A percentile compares a stretch with the other conserved stretches of the same genome.
These are phyloP conservation scores for Champsocephalus gunnari DNA, from an alignment of 2,797 vertebrate genomes.

Conservation along the genomic window DNA sequence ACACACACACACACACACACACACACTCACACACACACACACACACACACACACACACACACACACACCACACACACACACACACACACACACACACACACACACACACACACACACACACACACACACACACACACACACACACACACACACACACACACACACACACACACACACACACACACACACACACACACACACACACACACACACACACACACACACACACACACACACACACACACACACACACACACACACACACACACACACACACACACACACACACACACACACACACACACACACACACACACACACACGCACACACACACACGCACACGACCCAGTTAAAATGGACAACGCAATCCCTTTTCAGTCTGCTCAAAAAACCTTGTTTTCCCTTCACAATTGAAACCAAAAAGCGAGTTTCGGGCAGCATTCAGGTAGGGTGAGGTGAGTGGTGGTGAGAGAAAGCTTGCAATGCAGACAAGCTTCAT, in stretches of 20 bases:
- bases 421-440: slow-evolving; percentile 74
- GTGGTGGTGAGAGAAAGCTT: slow-evolving; percentile 72
- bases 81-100: not conserved
- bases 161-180: not conserved
- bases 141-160: slow-evolving; percentile 20
- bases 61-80: slow-evolving; percentile 5
- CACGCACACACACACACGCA: slow-evolving; percentile 9
- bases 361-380: slow-evolving; percentile 79
- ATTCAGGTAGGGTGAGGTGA: slow-evolving; percentile 78
- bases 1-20: not conserved
- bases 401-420: slow-evolving; percentile 71
- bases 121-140: slow-evolving; percentile 30
- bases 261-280: slow-evolving; percentile 18
- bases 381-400: slow-evolving; percentile 65
- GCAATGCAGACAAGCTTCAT: slow-evolving; percentile 70
- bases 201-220: not conserved
- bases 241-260: not conserved
- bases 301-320: too few species aligned
- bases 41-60: not conserved
- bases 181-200: slow-evolving; percentile 8
- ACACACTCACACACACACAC: not conserved
- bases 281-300: not conserved
- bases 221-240: slow-evolving; percentile 6
- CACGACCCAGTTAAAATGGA: slow-evolving; percentile 45
- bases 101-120: slow-evolving; percentile 12